These are phyloP conservation scores for Agapornis roseicollis DNA, from an alignment of 2,113 vertebrate genomes.

Conservation along the genomic window DNA sequence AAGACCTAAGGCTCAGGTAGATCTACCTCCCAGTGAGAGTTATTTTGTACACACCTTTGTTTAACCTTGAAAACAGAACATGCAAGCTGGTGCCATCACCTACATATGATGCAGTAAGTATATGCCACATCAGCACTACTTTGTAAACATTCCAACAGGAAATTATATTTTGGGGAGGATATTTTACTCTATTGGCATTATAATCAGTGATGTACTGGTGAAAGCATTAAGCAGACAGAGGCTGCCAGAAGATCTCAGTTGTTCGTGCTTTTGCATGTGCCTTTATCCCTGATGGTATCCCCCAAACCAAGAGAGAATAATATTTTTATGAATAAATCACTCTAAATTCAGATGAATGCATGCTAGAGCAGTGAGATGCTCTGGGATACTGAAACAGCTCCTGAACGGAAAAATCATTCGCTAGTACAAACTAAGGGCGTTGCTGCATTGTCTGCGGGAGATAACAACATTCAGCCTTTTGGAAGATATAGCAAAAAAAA, in stretches of 20 bases:
- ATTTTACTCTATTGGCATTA: neutral
- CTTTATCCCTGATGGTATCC: neutral
- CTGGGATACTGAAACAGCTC: constrained; percentile 1
- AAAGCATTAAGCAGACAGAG: neutral
- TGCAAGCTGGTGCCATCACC: neutral
- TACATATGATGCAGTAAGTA: neutral
- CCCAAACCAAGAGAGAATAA: neutral
- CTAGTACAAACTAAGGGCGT: constrained; percentile 10
- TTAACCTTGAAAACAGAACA: neutral
- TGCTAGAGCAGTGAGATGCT: neutral
- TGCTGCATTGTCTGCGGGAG: constrained; percentile 49
- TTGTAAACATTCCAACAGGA: neutral
- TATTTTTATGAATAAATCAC: neutral
- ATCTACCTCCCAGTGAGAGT: neutral
- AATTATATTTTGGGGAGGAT: neutral
- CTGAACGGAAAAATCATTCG: constrained; percentile 1
- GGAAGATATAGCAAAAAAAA: neutral
- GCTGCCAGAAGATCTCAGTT: neutral
- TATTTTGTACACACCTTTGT: neutral
- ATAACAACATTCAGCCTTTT: neutral
- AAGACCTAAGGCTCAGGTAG: neutral
- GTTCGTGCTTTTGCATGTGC: neutral
- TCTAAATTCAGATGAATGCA: neutral
- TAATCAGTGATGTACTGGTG: neutral
- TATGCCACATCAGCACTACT: neutral